A percentile compares a stretch with the other conserved stretches of the same genome.
Evolutionary conservation across 2,113 vertebrate species (phyloP).

Genomic region (Calonectris borealis): DNA sequence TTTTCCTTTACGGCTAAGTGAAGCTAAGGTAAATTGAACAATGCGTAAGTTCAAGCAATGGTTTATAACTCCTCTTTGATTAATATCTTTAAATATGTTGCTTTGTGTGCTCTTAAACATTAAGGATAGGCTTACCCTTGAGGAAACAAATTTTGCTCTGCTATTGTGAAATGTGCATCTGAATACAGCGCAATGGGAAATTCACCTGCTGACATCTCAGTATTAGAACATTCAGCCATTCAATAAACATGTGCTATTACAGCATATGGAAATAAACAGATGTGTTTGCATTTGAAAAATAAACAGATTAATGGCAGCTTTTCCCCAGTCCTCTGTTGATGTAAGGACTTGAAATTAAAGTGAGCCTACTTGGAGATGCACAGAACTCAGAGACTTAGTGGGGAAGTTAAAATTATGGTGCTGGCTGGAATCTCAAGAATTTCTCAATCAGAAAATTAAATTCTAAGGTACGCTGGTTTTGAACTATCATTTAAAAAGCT

Average conservation of each 20-base stretch:
- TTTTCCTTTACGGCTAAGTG: neutral
- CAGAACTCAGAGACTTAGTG: neutral
- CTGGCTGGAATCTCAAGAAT: neutral
- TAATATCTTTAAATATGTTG: neutral
- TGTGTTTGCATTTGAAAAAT: neutral
- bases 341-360: neutral
- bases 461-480: neutral
- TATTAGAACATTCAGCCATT: neutral
- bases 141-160: neutral
- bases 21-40: neutral
- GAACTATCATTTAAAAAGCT: neutral
- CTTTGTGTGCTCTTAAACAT: neutral
- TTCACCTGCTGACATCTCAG: neutral
- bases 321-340: neutral
- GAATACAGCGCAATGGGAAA: neutral
- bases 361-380: neutral
- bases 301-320: neutral
- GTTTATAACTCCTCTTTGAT: neutral
- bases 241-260: neutral
- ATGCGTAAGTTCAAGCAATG: neutral
- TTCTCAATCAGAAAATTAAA: neutral
- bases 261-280: neutral
- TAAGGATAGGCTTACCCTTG: neutral
- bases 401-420: neutral
- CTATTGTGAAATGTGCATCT: neutral